Base-by-base conservation (phyloP, 64 coral and sea anemone species). In the Dendronephthya gigantea region DNA sequence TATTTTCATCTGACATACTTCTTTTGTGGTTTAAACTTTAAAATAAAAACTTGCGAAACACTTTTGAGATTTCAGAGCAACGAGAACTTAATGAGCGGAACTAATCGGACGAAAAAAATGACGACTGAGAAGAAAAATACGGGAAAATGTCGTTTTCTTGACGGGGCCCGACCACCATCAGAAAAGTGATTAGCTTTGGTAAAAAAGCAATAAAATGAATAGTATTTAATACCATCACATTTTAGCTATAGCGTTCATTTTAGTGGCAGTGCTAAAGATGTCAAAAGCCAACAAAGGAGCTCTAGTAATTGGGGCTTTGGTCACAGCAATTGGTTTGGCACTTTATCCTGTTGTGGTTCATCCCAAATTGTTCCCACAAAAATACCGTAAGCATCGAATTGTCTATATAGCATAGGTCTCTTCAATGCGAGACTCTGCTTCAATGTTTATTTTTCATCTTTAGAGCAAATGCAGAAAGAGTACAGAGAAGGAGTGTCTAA, bases 391-490 rank as follows among this genome's bases (percentile, higher is more conserved):
- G 95, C 93, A 43, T 35, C 25, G 4, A 45, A 45, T n/a, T n/a
- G n/a, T n/a, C n/a, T n/a, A n/a, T n/a, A n/a, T n/a, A n/a, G n/a
- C n/a, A n/a, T n/a, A n/a, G n/a, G n/a, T n/a, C 29, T 66, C 58
- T n/a, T n/a, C 19, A 66, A 66, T n/a, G n/a, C n/a, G n/a, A n/a
- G n/a, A n/a, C n/a, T n/a, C n/a, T n/a, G n/a, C n/a, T n/a, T n/a
- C n/a, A n/a, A 15, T 16, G 19, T 79, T 39, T 79, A 33, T 35
- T 79, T 50, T 49, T 88, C n/a, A 65, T 92, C 68, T 58, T 1
- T 86, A 98, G 94, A 90, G 70, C 49, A 89, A 11, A 90, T 98
- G 81, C 94, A 98, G 58, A 90, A 82, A 66, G 92, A 93, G 84
- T 93, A 89, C 22, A 98, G 94, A 45, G 83, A 90, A 50, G 84